These are phyloP conservation scores for Amblyjoppa fuscipennis DNA, from an alignment of 2,888 invertebrate species.

Conservation along the genomic window DNA sequence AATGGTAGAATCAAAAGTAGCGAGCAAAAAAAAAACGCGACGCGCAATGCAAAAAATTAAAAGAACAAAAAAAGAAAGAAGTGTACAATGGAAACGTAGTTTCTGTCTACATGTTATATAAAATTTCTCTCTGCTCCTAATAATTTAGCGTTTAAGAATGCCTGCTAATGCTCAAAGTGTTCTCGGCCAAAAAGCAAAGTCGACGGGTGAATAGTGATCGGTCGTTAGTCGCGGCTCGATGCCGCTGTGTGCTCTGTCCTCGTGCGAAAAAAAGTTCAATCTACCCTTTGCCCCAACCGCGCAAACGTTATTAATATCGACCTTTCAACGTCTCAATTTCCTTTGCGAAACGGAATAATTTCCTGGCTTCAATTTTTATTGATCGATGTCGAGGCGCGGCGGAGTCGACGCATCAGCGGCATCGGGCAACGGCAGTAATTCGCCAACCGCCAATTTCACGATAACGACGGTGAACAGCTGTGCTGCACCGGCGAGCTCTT, in stretches of 20 bases:
- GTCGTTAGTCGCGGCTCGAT: slow-evolving; percentile 37
- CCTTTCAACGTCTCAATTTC: slow-evolving; percentile 50
- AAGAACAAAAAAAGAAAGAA: slow-evolving; percentile 13
- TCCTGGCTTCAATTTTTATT: slow-evolving; percentile 27
- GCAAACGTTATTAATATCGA: slow-evolving; percentile 37
- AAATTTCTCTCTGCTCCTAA: slow-evolving; percentile 73
- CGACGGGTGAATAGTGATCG: slow-evolving; percentile 49
- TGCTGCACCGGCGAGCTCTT: slow-evolving; percentile 45
- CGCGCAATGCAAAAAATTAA: slow-evolving; percentile 23
- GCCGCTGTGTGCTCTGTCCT: slow-evolving; percentile 2
- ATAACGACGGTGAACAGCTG: slow-evolving; percentile 51
- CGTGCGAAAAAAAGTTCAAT: neutral
- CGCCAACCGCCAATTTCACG: slow-evolving; percentile 52
- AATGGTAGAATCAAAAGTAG: slow-evolving; percentile 40
- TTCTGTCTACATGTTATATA: slow-evolving; percentile 79
- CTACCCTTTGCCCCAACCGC: slow-evolving; percentile 5
- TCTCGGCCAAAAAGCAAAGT: slow-evolving; percentile 73
- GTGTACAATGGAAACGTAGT: slow-evolving; percentile 74
- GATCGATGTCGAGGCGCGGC: slow-evolving; percentile 43
- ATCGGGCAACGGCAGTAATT: slow-evolving; percentile 45
- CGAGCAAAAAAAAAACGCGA: slow-evolving; percentile 28
- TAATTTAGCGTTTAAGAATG: slow-evolving; percentile 79
- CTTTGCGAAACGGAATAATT: slow-evolving; percentile 47
- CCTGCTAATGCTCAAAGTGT: slow-evolving; percentile 81
- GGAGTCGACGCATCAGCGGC: slow-evolving; percentile 17